Evolutionary conservation across 1,140 invertebrate species (phyloP), one percentile per base, ranked within the genome.

Genomic region (Matsumurasca onukii): DNA sequence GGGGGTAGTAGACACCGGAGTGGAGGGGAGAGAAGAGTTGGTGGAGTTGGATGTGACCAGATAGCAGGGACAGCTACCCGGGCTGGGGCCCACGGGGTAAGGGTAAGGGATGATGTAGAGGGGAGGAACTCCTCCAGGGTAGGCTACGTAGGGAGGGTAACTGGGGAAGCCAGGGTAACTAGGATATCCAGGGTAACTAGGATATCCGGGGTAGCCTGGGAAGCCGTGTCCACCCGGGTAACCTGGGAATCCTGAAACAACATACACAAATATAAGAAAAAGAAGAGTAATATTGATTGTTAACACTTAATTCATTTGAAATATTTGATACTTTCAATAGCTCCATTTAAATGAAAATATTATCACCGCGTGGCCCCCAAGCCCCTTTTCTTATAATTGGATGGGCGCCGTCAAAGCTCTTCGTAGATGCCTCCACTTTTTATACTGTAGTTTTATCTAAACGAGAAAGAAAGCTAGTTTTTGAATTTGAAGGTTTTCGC

Each of bases 101-200:
- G 83, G 83, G 70, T 83, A 84, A 1, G 83, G 81, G 67, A 84
- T 82, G 2, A 85, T 78, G 71, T 81, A 82, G 61, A 84, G 80
- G 1, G 81, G 81, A 76, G 81, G 79, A 76, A 77, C 67, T 20
- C 31, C 59, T 31, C 25, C 75, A 73, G 31, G 76, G 74, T 59
- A 52, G 12, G 25, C 73, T 70, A 17, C 69, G 72, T 25, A 45
- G 51, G 39, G 22, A 2, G 12, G 65, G 51, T 31, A 72, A 62
- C 65, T 61, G 13, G 73, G 68, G 22, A 52, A 31, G 1, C 67
- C 67, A 34, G 70, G 67, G n/a, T 69, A 31, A 25, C 73, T 61
- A 48, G 72, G 70, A 20, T 49, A 17, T 25, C 72, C 72, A 15
- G 71, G 69, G 17, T 67, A 64, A 17, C 68, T 66, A 45, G 71